Percentiles rank a stretch among this genome's conserved stretches.
These are phyloP conservation scores for Lasioglossum calceatum DNA, from an alignment of 2,888 invertebrate genomes.

Conservation along the genomic window DNA sequence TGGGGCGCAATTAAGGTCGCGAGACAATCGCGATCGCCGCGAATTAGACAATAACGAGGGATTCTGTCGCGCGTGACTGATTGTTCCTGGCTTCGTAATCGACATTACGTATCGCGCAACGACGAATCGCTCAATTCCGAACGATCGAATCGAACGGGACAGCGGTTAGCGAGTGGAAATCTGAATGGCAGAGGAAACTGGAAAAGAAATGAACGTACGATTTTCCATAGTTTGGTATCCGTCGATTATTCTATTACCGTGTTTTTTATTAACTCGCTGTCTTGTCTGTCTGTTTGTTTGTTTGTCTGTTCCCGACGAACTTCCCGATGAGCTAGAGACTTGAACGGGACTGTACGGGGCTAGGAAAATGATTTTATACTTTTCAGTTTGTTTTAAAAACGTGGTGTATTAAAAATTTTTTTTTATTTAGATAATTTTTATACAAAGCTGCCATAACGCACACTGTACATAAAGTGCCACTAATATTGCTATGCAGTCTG, in stretches of 20 bases:
- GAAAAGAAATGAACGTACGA: not conserved
- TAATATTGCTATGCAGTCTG: too few species aligned
- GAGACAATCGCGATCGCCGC: slow-evolving; percentile 43
- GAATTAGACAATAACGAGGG: slow-evolving; percentile 48
- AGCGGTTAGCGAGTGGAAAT: not conserved
- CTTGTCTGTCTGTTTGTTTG: too few species aligned
- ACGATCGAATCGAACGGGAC: not conserved
- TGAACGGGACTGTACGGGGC: too few species aligned
- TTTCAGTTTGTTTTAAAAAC: too few species aligned
- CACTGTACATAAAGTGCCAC: too few species aligned
- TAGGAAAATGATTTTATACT: too few species aligned
- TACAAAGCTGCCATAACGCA: too few species aligned
- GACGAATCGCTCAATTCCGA: not conserved
- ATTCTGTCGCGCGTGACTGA: slow-evolving; percentile 44
- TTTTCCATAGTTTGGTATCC: not conserved
- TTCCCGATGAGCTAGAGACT: too few species aligned
- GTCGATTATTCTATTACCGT: not conserved
- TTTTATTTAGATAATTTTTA: too few species aligned
- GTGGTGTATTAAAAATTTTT: too few species aligned
- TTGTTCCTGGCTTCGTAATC: slow-evolving; percentile 37
- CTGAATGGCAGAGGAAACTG: not conserved
- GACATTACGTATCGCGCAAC: not conserved
- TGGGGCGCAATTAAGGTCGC: slow-evolving; percentile 32
- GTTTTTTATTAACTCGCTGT: too few species aligned
- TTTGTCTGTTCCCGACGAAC: too few species aligned